Evolutionary conservation across 2,888 invertebrate species (phyloP), one percentile per base, ranked within the genome.

Genomic region (Leucophora obtusa): DNA sequence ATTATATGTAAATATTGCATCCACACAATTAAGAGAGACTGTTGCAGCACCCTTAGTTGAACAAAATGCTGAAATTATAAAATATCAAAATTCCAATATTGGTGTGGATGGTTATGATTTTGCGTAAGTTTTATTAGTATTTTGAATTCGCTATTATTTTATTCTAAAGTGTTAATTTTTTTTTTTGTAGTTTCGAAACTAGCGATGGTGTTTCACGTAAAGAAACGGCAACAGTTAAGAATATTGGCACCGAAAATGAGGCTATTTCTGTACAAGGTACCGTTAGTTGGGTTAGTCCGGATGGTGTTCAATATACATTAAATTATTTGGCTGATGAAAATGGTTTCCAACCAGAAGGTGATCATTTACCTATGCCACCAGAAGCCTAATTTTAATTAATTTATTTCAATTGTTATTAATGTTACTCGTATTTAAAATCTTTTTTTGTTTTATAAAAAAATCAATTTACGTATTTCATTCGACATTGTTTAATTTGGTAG

Each of bases 51-150:
- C 87, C 8, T 59, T 88, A 68, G 85, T 87, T 85, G 58, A 87
- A 92, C 84, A 92, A 54, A 51, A 93, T 84, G 93, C 93, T 1
- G 91, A 92, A 83, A 91, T 94, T 80, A 65, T 93, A 60, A 92
- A 92, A 68, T 93, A 93, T 84, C 93, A 94, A 24, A 90, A 91
- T 78, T 92, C 93, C 85, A 88, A 89, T 53, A 85, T 87, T 47
- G 89, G 87, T 60, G 79, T 83, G 11, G 87, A 87, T 78, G 88
- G 88, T 63, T 88, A 87, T 63, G 86, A 86, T 28, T 88, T 87
- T 83, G 85, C 83, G 88, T 88, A 81, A 84, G 89, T 83, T 56
- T 43, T 43, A n/a, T n/a, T n/a, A n/a, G n/a, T 43, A 24, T 35
- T 54, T 35, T 10, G 10, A 63, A 24, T 63, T 21, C 11, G 21